These are phyloP conservation scores for Ctenopoma multispine DNA, from an alignment of 2,797 vertebrate genomes.

Conservation along the genomic window DNA sequence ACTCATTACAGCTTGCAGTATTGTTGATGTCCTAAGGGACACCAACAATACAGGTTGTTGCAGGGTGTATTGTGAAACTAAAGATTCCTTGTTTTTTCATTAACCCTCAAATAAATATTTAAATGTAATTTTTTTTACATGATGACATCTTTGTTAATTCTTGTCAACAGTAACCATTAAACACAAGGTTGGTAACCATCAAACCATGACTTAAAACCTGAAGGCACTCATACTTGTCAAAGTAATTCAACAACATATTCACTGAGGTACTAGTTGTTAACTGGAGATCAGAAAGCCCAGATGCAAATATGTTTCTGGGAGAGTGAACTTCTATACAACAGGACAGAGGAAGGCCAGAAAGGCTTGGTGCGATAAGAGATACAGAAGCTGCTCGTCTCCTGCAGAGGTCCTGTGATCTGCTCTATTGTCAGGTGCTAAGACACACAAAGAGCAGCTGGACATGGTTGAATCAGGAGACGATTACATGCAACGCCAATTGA, in stretches of 20 bases:
- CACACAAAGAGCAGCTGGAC: constrained; percentile 85
- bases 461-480: constrained; percentile 81
- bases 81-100: constrained; percentile 29
- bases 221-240: constrained; percentile 27
- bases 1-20: constrained; percentile 83
- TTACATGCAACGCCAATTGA: constrained; percentile 84
- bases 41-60: constrained; percentile 53
- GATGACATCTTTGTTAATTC: constrained; percentile 6
- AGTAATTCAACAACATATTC: constrained; percentile 45
- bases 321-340: constrained; percentile 70
- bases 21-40: constrained; percentile 50
- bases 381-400: constrained; percentile 72
- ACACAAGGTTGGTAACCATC: constrained; percentile 22
- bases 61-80: constrained; percentile 41
- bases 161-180: constrained; percentile 11
- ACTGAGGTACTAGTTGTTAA: constrained; percentile 30
- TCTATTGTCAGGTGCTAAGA: constrained; percentile 72
- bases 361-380: constrained; percentile 67
- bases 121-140: constrained; percentile 15
- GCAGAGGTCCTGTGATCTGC: constrained; percentile 79
- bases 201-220: constrained; percentile 12
- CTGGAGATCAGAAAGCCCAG: constrained; percentile 45
- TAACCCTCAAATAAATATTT: neutral
- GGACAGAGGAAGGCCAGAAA: constrained; percentile 44
- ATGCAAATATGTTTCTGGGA: constrained; percentile 75